Evolutionary conservation across 2,797 vertebrate species (phyloP).

Genomic region (Psittacula derbiana): DNA sequence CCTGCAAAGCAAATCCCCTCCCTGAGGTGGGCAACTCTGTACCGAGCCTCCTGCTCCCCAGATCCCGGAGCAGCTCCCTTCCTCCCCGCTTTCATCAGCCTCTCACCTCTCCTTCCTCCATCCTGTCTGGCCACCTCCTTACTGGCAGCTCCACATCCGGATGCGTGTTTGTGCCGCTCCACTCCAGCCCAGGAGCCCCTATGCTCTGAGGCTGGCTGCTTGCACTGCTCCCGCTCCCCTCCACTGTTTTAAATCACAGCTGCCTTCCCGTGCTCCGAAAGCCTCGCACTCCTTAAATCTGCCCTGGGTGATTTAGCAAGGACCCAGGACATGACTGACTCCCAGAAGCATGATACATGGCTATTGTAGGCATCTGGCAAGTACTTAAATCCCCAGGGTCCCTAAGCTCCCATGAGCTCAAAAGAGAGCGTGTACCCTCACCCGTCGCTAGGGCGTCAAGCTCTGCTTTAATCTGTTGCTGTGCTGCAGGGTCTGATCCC

Average conservation of each 20-base stretch:
- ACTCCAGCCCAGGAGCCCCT: background rate
- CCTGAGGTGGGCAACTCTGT: background rate
- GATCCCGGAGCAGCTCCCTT: background rate
- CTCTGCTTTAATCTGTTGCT: accelerated
- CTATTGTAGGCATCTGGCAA: background rate
- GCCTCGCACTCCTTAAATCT: background rate
- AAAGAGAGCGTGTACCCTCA: background rate
- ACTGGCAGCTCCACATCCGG: background rate
- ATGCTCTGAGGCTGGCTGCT: accelerated
- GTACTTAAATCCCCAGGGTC: background rate
- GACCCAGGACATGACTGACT: accelerated
- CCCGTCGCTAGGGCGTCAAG: accelerated
- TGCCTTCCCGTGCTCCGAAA: accelerated
- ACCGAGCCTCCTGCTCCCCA: background rate
- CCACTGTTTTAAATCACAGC: background rate
- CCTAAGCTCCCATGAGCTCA: accelerated
- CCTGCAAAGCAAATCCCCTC: background rate
- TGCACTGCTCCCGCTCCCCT: background rate
- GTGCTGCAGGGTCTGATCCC: accelerated
- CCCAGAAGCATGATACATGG: accelerated
- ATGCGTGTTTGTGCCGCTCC: background rate
- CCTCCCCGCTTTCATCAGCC: background rate
- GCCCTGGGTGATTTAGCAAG: background rate
- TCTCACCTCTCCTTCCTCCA: background rate
- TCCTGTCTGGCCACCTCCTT: background rate